Evolutionary conservation across 2,797 vertebrate genomes (phyloP), one percentile per base, ranked within the genome.

Genomic region (Pseudotriccus pelzelni): DNA sequence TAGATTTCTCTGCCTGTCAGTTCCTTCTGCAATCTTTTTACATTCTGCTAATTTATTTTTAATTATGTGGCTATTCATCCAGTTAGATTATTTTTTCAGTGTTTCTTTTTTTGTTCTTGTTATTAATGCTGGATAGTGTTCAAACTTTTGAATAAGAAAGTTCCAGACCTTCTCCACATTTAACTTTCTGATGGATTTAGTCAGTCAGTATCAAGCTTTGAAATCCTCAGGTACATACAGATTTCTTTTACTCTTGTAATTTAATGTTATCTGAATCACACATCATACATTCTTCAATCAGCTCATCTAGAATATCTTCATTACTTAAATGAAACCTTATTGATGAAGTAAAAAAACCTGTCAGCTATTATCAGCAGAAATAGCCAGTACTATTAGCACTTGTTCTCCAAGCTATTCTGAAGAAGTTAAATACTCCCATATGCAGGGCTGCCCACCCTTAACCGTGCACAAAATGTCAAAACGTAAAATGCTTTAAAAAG

Each of bases 351-450:
- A 76, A 91, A 87, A 85, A 85, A 79, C 52, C 24, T 52, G 50
- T 16, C 70, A 94, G 88, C 59, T 89, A 81, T 70, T 88, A 82
- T 43, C 55, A 95, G 62, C 83, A 93, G 66, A 91, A 86, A 94
- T 90, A 94, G 53, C 21, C 39, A 79, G 63, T 82, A 82, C 49
- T 64, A 86, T 63, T 59, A 91, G 67, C 59, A 63, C 87, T 95
- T 95, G 58, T 79, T 96, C 88, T 84, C 63, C 77, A 84, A 86
- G 55, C 50, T 83, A 64, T 68, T 60, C 56, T 59, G 69, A 93
- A 84, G 46, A 85, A 90, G 59, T 69, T 86, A 84, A 95, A 69
- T 59, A 67, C 55, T 84, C 75, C 79, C 87, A 81, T 72, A 64
- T 81, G 91, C 68, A 78, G 84, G 68, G 68, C 85, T 94, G 69